A percentile compares a stretch with the other conserved stretches of the same genome.
These are phyloP conservation scores for Mystacornis crossleyi DNA, from an alignment of 2,113 vertebrate species.

Conservation along the genomic window DNA sequence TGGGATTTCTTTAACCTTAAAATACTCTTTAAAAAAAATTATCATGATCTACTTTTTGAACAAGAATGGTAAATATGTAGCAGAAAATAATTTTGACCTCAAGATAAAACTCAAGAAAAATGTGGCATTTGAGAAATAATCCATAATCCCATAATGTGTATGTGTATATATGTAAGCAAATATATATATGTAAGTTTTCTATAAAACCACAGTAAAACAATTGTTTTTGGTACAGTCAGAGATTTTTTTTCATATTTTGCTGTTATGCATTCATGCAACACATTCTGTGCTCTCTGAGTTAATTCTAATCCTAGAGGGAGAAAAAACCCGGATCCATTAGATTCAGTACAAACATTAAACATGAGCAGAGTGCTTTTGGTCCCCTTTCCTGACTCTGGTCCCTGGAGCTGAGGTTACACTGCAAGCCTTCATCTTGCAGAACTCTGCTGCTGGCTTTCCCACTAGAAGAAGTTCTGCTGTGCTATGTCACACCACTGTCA, in stretches of 20 bases:
- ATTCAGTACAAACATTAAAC: neutral
- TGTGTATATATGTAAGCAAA: neutral
- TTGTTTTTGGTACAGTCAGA: neutral
- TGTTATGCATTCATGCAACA: neutral
- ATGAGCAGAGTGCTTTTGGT: neutral
- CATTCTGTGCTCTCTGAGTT: neutral
- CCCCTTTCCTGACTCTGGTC: neutral
- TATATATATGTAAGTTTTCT: rapidly evolving
- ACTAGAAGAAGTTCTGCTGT: neutral
- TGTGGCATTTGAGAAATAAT: neutral
- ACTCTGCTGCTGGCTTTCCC: neutral
- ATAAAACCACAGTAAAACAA: neutral
- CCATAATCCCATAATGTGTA: rapidly evolving
- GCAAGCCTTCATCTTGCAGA: neutral
- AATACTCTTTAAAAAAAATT: neutral
- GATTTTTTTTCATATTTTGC: neutral
- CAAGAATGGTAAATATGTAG: neutral
- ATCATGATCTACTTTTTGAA: neutral
- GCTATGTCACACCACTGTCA: neutral
- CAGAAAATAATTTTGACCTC: neutral
- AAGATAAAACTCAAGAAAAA: neutral
- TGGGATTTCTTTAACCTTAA: neutral
- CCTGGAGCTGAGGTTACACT: neutral
- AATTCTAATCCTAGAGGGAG: neutral
- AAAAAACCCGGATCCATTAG: neutral